Evolutionary conservation across 2,797 vertebrate species (phyloP).

Genomic region (Lithobates sylvaticus): DNA sequence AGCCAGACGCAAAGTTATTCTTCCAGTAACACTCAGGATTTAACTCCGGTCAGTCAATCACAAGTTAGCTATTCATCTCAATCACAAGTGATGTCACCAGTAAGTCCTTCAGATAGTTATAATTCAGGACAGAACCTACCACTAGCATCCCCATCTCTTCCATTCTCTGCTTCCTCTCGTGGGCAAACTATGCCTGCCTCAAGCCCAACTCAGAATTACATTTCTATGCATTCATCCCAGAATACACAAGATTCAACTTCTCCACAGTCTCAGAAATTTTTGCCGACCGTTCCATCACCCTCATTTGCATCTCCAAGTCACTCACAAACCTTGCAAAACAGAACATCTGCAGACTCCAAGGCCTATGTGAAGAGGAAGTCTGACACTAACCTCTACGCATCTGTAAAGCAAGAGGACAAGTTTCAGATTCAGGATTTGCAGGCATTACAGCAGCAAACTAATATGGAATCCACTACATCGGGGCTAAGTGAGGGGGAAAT

Average conservation of each 20-base stretch:
- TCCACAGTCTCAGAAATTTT: constrained; percentile 88
- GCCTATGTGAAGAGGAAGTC: constrained; percentile 87
- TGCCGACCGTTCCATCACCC: constrained; percentile 83
- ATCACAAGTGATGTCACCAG: constrained; percentile 85
- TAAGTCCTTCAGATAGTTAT: constrained; percentile 89
- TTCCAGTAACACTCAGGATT: constrained; percentile 90
- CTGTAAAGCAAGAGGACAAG: constrained; percentile 81
- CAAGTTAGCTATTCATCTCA: constrained; percentile 90
- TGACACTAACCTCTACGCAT: constrained; percentile 80
- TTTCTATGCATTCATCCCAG: constrained; percentile 85
- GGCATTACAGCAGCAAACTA: constrained; percentile 83
- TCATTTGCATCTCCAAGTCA: constrained; percentile 81
- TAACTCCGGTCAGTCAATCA: constrained; percentile 84
- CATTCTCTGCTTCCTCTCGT: constrained; percentile 84
- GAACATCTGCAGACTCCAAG: constrained; percentile 85
- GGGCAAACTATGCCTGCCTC: constrained; percentile 82
- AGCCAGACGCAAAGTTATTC: constrained; percentile 89
- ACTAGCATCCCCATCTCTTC: constrained; percentile 80
- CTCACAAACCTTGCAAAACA: constrained; percentile 87
- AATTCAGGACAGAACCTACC: constrained; percentile 86
- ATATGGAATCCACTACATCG: constrained; percentile 83
- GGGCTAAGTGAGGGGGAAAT: constrained; percentile 80
- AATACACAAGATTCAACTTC: constrained; percentile 82
- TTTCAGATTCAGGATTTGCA: constrained; percentile 90
- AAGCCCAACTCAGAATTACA: constrained; percentile 85